These are phyloP conservation scores for Scolopax mira DNA, from an alignment of 2,113 vertebrate species.

Conservation along the genomic window DNA sequence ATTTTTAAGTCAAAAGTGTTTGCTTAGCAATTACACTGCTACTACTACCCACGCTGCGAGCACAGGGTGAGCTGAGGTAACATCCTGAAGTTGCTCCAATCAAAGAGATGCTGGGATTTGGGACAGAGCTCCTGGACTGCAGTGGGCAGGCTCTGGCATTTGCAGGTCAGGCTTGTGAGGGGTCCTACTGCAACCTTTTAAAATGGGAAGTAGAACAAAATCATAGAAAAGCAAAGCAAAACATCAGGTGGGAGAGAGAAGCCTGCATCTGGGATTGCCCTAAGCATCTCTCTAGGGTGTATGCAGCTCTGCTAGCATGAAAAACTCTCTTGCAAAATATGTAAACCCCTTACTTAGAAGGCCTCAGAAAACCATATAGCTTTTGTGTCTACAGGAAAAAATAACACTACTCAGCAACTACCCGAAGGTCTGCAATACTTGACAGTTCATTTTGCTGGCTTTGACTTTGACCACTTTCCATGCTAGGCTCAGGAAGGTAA, in stretches of 20 bases:
- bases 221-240: not conserved
- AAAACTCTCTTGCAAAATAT: not conserved
- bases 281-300: not conserved
- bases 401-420: not conserved
- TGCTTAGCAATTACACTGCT: not conserved
- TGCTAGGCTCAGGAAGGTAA: not conserved
- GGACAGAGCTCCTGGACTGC: not conserved
- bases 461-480: not conserved
- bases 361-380: not conserved
- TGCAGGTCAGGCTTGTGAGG: not conserved
- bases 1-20: conserved; percentile 11
- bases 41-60: not conserved
- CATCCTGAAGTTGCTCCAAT: not conserved
- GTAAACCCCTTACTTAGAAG: not conserved
- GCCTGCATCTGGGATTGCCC: not conserved
- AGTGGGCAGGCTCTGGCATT: not conserved
- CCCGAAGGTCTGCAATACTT: not conserved
- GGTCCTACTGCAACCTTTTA: too few relatives aligned
- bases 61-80: not conserved
- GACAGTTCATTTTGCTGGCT: not conserved
- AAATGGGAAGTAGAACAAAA: not conserved
- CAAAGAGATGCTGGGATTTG: not conserved
- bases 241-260: not conserved
- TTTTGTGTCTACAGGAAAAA: not conserved
- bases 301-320: not conserved